Base-by-base conservation (phyloP, 2,797 vertebrate species). In the Gobio occitaniae region DNA sequence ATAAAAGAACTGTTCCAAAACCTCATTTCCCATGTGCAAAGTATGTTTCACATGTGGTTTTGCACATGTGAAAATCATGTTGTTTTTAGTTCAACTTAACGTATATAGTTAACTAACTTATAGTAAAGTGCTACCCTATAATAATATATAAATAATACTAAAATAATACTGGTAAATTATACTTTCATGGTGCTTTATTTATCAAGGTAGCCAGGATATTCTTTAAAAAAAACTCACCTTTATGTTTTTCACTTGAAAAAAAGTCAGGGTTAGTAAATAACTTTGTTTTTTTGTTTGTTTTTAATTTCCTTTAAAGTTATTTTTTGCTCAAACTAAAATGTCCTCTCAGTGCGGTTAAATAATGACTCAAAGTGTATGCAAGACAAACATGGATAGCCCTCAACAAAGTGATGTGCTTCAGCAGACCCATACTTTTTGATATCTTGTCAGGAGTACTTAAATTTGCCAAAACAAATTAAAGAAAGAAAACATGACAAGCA, bases 401-500 rank as follows among this genome's bases (percentile, higher is more conserved):
- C 48, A 52, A 68, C 32, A 19, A 17, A 38, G 48, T 56, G 13
- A 29, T 54, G 21, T 15, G 6, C 5, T 54, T 68, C 6, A 4
- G 25, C 38, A 56, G 48, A 25, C 52, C 21, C 12, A 56, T 61
- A 68, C 68, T 66, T 54, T 25, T 44, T 66, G 65, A 44, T 15
- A 78, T 19, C 11, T 66, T 79, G 56, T 74, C 10, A 65, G 16
- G 3, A 17, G 59, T 82, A 54, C 59, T 68, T 85, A 25, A 77
- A 80, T 70, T 48, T 59, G 6, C 10, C 72, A 86, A 89, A 92
- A 92, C 75, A 89, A 88, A 80, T 65, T 11, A 48, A 83, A 86
- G 72, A 84, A 88, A 84, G 83, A 89, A 87, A 89, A 88, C 93
- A 92, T 91, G 88, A 90, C 81, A 90, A 88, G 65, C 71, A 82